Base-by-base conservation (phyloP, 2,113 vertebrate genomes). In the Scomber japonicus region DNA sequence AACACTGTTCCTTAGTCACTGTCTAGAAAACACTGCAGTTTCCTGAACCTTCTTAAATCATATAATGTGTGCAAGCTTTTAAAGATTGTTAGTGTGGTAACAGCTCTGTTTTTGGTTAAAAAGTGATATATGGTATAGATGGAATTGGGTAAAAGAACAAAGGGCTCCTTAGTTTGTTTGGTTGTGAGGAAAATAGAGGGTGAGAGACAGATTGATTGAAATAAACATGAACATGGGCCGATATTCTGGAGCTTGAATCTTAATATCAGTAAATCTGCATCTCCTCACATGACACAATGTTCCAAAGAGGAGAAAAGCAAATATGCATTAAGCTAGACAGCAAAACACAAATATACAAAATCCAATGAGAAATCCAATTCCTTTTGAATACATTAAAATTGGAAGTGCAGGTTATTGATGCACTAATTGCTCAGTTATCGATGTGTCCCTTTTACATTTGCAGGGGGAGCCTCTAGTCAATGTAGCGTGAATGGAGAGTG, bases 381-480 rank as follows among this genome's bases (percentile, higher is more conserved):
- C 82, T 90, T 75, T 65, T 79, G 83, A 91, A 94, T 93, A 89
- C 86, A 89, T 92, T 91, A 82, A 92, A 92, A 92, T 88, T 88
- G 81, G 82, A 92, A 92, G 89, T 91, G 91, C 87, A 72, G 83
- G 75, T 73, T 93, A 95, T 94, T 89, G 94, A 95, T 85, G 85
- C 54, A 92, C 91, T 95, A 95, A 95, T 93, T 94, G 94, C 91
- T 88, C 78, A 0, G 71, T 76, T 93, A 95, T 95, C 71, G 91
- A 95, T 82, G 90, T 91, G 91, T 81, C 89, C 87, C 82, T 90
- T 92, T 93, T 91, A 85, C 89, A 89, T 92, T 92, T 94, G 78
- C 92, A 84, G 76, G 66, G 83, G 74, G 77, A 88, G 82, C 48
- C 44, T 89, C 61, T 54, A 74, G 88, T 92, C 92, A 83, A 88